Base-by-base conservation (phyloP, 2,797 vertebrate species). In the Chelonia mydas region DNA sequence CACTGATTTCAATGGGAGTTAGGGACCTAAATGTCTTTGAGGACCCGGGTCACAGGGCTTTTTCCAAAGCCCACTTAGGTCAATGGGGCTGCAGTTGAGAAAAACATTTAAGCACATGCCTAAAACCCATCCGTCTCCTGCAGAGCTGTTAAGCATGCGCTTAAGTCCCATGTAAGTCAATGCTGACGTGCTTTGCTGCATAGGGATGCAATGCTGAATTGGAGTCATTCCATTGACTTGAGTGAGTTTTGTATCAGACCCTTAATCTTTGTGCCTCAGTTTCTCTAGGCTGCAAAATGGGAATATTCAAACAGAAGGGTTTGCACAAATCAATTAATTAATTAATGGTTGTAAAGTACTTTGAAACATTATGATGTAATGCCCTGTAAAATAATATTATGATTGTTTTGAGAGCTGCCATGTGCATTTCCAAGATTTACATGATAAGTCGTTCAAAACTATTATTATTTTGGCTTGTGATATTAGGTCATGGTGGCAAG, bases 31-130 rank as follows among this genome's bases (percentile, higher is more conserved):
- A 72, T 72, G 37, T 37, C 33, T 23, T 23, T 41, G 19, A 37
- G 19, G 19, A 41, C 11, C 65, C 3, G 3, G 19, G n/a, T 37
- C n/a, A 23, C 2, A 41, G 15, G 21, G 13, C 33, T 59, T 90
- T 93, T 88, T 41, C 6, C 51, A 91, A 84, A 54, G 41, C 90
- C 86, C 90, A 87, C 86, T 81, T 91, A 47, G 65, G 76, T 82
- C 92, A 90, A 65, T 1, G 9, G 68, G 84, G 28, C 7, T 81
- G 45, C 6, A 47, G 50, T 83, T 88, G 50, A 83, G 55, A 45
- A 89, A 92, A 49, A 91, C 27, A 65, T 51, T 28, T 31, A 88
- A 28, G 17, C 37, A 23, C 5, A 12, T 25, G 68, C 28, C 89
- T 81, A 55, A 0, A 1, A 1, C 54, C 21, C 16, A 80, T 87